A percentile compares a stretch with the other conserved stretches of the same genome.
These are phyloP conservation scores for Drosophila pandora DNA, from an alignment of 1,140 invertebrate genomes.

Conservation along the genomic window DNA sequence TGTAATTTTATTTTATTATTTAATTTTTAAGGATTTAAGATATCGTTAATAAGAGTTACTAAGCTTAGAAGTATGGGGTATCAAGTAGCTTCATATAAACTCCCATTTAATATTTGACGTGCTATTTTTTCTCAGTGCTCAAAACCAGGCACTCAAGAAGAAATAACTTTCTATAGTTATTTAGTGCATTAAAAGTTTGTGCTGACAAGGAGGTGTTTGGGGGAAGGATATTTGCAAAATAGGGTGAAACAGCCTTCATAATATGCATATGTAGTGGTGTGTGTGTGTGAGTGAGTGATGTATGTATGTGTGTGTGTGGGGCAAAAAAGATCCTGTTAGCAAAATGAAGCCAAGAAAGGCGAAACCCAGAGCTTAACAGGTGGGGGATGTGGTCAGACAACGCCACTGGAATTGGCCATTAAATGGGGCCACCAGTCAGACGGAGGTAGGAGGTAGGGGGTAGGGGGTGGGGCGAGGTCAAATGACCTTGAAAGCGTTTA, in stretches of 20 bases:
- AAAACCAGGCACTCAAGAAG: conserved; percentile 11
- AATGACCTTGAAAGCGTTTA: conserved; percentile 41
- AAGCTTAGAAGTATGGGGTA: too few species aligned
- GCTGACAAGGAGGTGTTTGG: neutral
- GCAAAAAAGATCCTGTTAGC: neutral
- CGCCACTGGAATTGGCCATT: conserved; percentile 4
- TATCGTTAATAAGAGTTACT: too few species aligned
- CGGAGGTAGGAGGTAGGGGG: neutral
- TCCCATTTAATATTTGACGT: neutral
- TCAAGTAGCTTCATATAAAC: neutral
- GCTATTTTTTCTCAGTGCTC: neutral
- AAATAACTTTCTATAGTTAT: conserved; percentile 41
- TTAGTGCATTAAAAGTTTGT: conserved; percentile 55
- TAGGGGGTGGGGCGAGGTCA: neutral
- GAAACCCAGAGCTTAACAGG: neutral
- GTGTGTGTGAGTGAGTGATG: conserved; percentile 21
- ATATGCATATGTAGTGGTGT: neutral
- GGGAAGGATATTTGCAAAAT: neutral
- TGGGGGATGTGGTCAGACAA: neutral
- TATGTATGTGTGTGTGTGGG: conserved; percentile 5
- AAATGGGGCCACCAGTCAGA: neutral
- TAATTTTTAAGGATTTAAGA: too few species aligned
- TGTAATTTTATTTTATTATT: too few species aligned
- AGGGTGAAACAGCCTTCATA: neutral
- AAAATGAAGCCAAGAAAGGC: neutral